Evolutionary conservation across 92 coral and sea anemone species (phyloP), one percentile per base, ranked within the genome.

Genomic region (Epizoanthus scotinus): DNA sequence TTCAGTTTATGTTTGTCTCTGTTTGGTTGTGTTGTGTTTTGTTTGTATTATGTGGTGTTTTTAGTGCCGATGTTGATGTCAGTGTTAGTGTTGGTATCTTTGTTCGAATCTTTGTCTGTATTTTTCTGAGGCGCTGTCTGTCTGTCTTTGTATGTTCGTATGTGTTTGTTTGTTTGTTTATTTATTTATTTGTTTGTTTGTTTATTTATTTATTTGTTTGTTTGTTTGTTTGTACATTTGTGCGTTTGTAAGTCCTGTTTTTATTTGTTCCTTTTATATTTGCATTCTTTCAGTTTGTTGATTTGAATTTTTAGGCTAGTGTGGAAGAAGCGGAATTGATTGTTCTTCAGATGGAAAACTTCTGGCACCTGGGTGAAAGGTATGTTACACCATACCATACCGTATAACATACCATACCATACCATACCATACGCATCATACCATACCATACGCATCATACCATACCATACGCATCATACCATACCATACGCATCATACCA

Each of bases 301-400:
- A 40, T 67, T 31, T 19, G 78, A 85, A 78, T 85, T 34, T 85
- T 72, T 80, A 89, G 81, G 91, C 68, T 52, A 21, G 44, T 64
- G 73, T 24, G 21, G 79, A 78, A 38, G 92, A 91, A 42, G 89
- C 94, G 5, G 89, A 90, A 44, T 42, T 85, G 26, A 65, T 93
- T 50, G 67, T 83, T 13, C 79, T 91, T 56, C 92, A 89, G 44
- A 87, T 83, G 3, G 99, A 96, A 70, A 95, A 96, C 71, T 89
- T 93, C 73, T 96, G 99, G 99, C 95, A 89, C 55, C 83, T 92
- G 49, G 98, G 98, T 5, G 89, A 83, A 67, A 70, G 86, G 98
- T 95, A 75, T 15, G 93, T 77, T 2, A 26, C 15, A 13, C 5
- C 25, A 34, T 34, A 34, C 40, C 40, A 34, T n/a, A n/a, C n/a